Evolutionary conservation across 2,113 vertebrate species (phyloP).

Genomic region (Bagarius yarrelli): DNA sequence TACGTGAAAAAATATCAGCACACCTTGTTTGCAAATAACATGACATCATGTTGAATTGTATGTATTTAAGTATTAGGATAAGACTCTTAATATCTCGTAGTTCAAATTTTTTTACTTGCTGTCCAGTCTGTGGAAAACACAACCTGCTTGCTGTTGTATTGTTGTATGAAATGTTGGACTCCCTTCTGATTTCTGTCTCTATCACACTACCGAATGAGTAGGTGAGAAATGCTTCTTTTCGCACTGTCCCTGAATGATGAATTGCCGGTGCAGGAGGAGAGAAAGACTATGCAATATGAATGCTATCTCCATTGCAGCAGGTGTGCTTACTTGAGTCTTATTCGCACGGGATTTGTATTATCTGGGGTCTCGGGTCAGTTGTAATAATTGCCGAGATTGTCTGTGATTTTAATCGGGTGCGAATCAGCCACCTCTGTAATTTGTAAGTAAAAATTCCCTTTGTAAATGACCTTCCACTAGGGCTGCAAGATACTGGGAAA

Average conservation of each 20-base stretch:
- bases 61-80: not conserved
- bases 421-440: too few species aligned
- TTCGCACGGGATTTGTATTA: not conserved
- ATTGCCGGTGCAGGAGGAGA: constrained; percentile 20
- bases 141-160: not conserved
- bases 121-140: not conserved
- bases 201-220: constrained; percentile 22
- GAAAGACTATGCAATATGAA: constrained; percentile 48
- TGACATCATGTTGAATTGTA: not conserved
- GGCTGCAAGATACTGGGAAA: too few species aligned
- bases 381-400: too few species aligned
- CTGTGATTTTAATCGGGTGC: too few species aligned
- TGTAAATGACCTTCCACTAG: too few species aligned
- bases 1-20: not conserved
- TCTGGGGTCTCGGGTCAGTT: too few species aligned
- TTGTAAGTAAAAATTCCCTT: too few species aligned
- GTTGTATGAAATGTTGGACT: not conserved
- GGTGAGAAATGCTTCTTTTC: constrained; percentile 40
- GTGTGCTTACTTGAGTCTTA: not conserved
- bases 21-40: not conserved
- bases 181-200: constrained; percentile 13
- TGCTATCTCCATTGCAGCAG: constrained; percentile 21
- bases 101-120: not conserved
- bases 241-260: constrained; percentile 44
- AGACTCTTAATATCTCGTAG: not conserved